Base-by-base conservation (phyloP, 2,888 invertebrate genomes). In the Netelia fuscicornis region DNA sequence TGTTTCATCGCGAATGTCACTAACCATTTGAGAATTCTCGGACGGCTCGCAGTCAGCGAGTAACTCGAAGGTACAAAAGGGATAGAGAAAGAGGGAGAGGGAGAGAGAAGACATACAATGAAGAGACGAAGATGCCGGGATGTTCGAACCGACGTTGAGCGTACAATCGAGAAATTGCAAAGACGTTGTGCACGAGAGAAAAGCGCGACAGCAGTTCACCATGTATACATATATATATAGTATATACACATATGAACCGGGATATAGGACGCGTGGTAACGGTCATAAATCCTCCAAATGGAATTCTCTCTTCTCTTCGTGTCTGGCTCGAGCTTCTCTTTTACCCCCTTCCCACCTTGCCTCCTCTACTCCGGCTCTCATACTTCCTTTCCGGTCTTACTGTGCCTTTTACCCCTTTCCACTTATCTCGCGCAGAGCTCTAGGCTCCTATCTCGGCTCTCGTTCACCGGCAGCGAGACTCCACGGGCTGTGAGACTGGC, bases 241-340 rank as follows among this genome's bases (percentile, higher is more conserved):
- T 30, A 74, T 44, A 64, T 64, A 30, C 2, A 23, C n/a, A 67
- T 11, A 67, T 44, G 23, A 25, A 42, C 20, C 20, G n/a, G 62
- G 17, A 62, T 42, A 65, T 71, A 74, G 88, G 88, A 85, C 86
- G 85, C 81, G 54, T 87, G 87, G 86, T 86, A 84, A 84, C 86
- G 82, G 86, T 87, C 89, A 90, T 91, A 90, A 91, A 91, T 91
- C 90, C 87, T 88, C 87, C 85, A 88, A 91, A 91, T 91, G 90
- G 88, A 89, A 89, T 88, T 87, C 85, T 71, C 81, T 83, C 80
- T 84, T 81, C 78, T 82, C 78, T 60, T 67, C 74, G 67, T 79
- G 81, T 87, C 86, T 84, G 72, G 72, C 71, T 52, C 54, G 70
- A 64, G 71, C 25, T 72, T 64, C 71, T 74, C 80, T 37, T 71